Conservation (phyloP, 2,797 vertebrate species). For the Helostoma temminkii region DNA sequence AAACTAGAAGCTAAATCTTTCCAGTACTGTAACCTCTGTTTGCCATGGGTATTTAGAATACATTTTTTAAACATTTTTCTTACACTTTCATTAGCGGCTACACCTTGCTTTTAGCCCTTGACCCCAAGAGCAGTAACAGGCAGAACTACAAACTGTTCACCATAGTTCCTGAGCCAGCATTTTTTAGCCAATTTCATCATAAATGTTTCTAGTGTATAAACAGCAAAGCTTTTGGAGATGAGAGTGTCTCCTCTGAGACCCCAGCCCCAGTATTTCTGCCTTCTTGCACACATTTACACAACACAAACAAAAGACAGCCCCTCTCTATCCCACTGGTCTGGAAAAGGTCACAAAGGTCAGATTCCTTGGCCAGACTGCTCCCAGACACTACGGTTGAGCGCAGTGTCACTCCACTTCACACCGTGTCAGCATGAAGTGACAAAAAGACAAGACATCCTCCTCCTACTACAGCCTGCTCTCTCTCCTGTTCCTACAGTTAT, state of each 20-base stretch:
- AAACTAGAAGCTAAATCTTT: constrained; percentile 16
- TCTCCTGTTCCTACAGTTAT: constrained; percentile 57
- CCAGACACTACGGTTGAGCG: constrained; percentile 73
- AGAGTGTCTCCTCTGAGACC: constrained; percentile 62
- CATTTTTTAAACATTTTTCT: constrained; percentile 30
- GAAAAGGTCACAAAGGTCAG: constrained; percentile 69
- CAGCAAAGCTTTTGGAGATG: constrained; percentile 59
- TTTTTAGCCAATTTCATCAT: constrained; percentile 68
- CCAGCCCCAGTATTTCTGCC: constrained; percentile 23
- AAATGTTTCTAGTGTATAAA: constrained; percentile 68
- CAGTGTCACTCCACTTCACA: constrained; percentile 80
- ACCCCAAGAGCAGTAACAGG: constrained; percentile 35
- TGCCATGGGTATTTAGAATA: constrained; percentile 12
- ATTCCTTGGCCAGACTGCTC: constrained; percentile 68
- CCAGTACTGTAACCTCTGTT: neutral
- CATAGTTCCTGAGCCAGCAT: constrained; percentile 65
- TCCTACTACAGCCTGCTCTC: constrained; percentile 35
- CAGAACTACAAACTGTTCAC: constrained; percentile 49
- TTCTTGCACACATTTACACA: constrained; percentile 57
- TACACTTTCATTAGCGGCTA: constrained; percentile 33
- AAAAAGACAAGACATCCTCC: constrained; percentile 64
- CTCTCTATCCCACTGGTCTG: constrained; percentile 54
- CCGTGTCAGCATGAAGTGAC: constrained; percentile 82
- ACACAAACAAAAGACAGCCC: constrained; percentile 65
- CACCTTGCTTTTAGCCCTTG: constrained; percentile 42